A percentile compares a stretch with the other conserved stretches of the same genome.
These are phyloP conservation scores for Leucophenga varia DNA, from an alignment of 1,140 invertebrate species.

Conservation along the genomic window DNA sequence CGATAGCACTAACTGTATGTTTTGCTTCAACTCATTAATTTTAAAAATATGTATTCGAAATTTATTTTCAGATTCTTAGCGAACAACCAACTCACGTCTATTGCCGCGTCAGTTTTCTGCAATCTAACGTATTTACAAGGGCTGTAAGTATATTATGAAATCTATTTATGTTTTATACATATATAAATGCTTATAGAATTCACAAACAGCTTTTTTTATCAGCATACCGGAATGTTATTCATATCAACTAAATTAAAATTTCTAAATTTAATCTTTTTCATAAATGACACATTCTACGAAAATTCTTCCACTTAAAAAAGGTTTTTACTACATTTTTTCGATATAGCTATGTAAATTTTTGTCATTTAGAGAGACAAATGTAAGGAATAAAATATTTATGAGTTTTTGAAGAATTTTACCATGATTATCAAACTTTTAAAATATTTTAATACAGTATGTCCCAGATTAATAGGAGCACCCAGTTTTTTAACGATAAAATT, in stretches of 20 bases:
- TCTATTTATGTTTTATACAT: too few species aligned
- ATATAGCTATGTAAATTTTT: too few species aligned
- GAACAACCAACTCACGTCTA: conserved; percentile 44
- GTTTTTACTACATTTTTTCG: too few species aligned
- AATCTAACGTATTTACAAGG: conserved; percentile 49
- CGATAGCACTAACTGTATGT: background rate
- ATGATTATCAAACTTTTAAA: too few species aligned
- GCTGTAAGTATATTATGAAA: conserved; percentile 55
- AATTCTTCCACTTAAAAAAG: too few species aligned
- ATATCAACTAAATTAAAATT: background rate
- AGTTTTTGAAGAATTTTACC: too few species aligned
- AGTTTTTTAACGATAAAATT: too few species aligned
- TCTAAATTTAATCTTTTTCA: conserved; percentile 21
- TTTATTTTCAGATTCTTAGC: conserved; percentile 50
- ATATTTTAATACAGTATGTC: too few species aligned
- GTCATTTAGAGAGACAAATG: too few species aligned
- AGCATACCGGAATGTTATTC: background rate
- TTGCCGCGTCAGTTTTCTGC: conserved; percentile 47
- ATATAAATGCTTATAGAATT: conserved; percentile 5
- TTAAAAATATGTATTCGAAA: background rate
- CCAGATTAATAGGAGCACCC: too few species aligned
- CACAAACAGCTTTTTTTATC: background rate
- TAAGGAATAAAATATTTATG: too few species aligned
- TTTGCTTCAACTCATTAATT: background rate
- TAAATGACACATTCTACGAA: conserved; percentile 27